Evolutionary conservation across 2,888 invertebrate species (phyloP).

Genomic region (Apodemia zela): DNA sequence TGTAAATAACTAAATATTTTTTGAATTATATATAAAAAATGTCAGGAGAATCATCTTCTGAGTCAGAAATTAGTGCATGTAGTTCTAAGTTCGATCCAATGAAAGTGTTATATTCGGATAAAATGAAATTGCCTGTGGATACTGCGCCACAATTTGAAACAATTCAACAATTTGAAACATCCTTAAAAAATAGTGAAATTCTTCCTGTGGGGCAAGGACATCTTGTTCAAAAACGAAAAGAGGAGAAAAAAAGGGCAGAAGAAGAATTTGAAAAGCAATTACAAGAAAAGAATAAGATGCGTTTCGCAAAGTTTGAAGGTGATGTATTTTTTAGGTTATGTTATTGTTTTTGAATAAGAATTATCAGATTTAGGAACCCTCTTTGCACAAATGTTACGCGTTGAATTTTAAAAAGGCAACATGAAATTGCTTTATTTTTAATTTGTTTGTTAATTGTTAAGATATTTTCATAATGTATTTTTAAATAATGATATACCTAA

Average conservation of each 20-base stretch:
- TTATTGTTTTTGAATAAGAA: constrained; percentile 33
- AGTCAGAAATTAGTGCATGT: constrained; percentile 62
- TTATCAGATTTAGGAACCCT: no score
- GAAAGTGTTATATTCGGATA: constrained; percentile 83
- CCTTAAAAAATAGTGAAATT: constrained; percentile 40
- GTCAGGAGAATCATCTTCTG: constrained; percentile 58
- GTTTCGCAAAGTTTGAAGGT: constrained; percentile 65
- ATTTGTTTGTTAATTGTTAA: not conserved
- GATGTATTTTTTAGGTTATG: constrained; percentile 55
- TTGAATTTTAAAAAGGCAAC: no score
- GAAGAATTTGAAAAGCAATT: constrained; percentile 44
- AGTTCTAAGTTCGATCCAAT: constrained; percentile 84
- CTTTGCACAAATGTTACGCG: no score
- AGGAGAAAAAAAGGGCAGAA: constrained; percentile 49
- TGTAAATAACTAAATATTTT: no score
- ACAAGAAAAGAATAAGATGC: constrained; percentile 59
- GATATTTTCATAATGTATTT: no score
- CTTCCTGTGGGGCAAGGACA: constrained; percentile 52
- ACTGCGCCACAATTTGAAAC: constrained; percentile 85
- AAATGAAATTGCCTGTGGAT: constrained; percentile 74
- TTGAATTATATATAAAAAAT: constrained; percentile 36
- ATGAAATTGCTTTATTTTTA: not conserved
- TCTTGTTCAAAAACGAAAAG: constrained; percentile 50
- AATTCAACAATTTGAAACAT: constrained; percentile 78
- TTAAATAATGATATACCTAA: no score